Evolutionary conservation across 2,888 invertebrate genomes (phyloP).

Genomic region (Parnassius apollo): DNA sequence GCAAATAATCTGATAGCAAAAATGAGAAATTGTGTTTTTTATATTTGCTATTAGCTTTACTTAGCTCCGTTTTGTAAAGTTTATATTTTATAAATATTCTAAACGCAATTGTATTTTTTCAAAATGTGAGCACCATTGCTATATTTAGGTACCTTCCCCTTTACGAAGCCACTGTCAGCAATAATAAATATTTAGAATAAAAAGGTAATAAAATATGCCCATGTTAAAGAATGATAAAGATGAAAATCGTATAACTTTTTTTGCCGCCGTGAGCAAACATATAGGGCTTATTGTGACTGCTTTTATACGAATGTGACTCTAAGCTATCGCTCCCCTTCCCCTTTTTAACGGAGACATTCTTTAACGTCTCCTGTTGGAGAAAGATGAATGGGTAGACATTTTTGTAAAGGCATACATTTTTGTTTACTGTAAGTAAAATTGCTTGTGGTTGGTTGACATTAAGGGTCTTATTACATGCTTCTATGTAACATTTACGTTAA

Average conservation of each 20-base stretch:
- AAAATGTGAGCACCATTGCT: conserved; percentile 38
- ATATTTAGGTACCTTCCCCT: conserved; percentile 52
- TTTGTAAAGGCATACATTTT: conserved; percentile 76
- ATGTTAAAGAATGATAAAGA: conserved; percentile 34
- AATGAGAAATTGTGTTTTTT: conserved; percentile 12
- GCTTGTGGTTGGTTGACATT: conserved; percentile 71
- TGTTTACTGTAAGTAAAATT: conserved; percentile 66
- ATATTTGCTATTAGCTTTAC: conserved; percentile 26
- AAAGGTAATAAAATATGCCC: conserved; percentile 44
- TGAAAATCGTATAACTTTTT: conserved; percentile 37
- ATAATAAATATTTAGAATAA: conserved; percentile 63
- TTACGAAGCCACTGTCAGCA: conserved; percentile 53
- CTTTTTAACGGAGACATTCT: conserved; percentile 75
- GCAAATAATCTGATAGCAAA: conserved; percentile 16
- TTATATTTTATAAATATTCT: conserved; percentile 22
- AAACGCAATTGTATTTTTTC: conserved; percentile 37
- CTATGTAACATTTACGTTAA: conserved; percentile 49
- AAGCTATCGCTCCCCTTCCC: conserved; percentile 65
- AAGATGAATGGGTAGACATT: conserved; percentile 79
- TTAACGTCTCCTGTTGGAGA: conserved; percentile 75
- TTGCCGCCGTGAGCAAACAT: conserved; percentile 28
- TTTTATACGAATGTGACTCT: conserved; percentile 61
- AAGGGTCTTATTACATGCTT: conserved; percentile 64
- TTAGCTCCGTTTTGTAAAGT: not conserved
- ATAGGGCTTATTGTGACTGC: conserved; percentile 27